phyloP scores from a whole-genome alignment of 2,888 invertebrate species.

The Alcis repandata region DNA sequence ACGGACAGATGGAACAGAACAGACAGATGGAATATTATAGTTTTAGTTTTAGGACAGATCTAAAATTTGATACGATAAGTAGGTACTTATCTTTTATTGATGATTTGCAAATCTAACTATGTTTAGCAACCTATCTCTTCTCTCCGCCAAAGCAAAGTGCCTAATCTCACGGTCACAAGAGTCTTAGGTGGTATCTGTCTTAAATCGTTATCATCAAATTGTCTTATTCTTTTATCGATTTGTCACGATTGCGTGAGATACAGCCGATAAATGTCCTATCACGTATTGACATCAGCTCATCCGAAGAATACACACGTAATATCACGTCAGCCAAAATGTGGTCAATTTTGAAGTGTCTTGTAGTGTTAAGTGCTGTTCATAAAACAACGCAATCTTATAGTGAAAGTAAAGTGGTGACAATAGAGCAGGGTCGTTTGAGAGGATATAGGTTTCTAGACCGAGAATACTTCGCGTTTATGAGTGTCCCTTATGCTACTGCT shows the following conservation, averaged over 20 bases:
- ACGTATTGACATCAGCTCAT: conserved; percentile 22
- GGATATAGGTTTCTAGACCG: conserved; percentile 12
- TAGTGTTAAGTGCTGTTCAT: not conserved
- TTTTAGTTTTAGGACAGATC: too few relatives aligned
- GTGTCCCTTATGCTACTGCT: conserved; percentile 32
- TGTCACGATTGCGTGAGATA: conserved; percentile 20
- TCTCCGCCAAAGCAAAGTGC: too few relatives aligned
- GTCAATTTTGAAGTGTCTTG: conserved; percentile 5
- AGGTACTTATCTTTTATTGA: not conserved
- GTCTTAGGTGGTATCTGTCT: conserved; percentile 5
- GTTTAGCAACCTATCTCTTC: not conserved
- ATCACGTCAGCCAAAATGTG: conserved; percentile 6
- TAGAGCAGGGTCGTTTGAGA: conserved; percentile 24
- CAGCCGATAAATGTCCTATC: conserved; percentile 2
- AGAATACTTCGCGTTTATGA: conserved; percentile 19
- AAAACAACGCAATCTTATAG: conserved; percentile 5
- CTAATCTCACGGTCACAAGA: not conserved
- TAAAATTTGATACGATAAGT: not conserved
- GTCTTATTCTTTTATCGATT: conserved; percentile 22
- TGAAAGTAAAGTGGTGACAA: conserved; percentile 22
- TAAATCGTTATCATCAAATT: conserved; percentile 20
- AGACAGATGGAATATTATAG: too few relatives aligned
- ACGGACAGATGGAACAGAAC: too few relatives aligned
- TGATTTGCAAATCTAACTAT: not conserved
- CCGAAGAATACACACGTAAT: conserved; percentile 9